Evolutionary conservation across 2,113 vertebrate species (phyloP), one percentile per base, ranked within the genome.

Genomic region (Ophthalmolycus amberensis): DNA sequence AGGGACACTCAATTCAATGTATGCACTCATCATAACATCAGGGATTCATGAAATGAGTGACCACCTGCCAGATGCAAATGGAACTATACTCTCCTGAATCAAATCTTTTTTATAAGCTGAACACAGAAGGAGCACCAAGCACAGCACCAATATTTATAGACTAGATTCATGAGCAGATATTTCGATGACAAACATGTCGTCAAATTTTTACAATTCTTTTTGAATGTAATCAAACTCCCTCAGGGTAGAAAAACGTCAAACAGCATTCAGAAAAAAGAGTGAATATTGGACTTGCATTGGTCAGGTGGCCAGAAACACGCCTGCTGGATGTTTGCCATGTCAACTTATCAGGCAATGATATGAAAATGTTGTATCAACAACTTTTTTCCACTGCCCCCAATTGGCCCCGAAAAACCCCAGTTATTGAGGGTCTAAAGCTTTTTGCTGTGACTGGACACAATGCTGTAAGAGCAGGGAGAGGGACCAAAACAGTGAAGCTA

Each of bases 21-120:
- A 58, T 27, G 25, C 25, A 56, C 20, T 32, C 32, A 58, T 77
- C 42, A 40, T 15, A 74, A 14, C 11, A 48, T 71, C 34, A 65
- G 54, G 42, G 34, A 65, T 78, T 78, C 73, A 71, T 72, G 65
- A 81, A 63, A 8, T 38, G 54, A 76, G 54, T 73, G 79, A 76
- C 71, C 71, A 72, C n/a, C 64, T 72, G 69, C 27, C 64, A 71
- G 16, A 62, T 67, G 75, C 65, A 77, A 83, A 80, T 59, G 44
- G 22, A 80, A 68, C 46, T 32, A 9, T 22, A 42, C 34, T 10
- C 48, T 80, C 22, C 50, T 25, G 25, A 67, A 56, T 27, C 1
- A 68, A 80, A 27, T 27, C 1, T 40, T 59, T 79, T 38, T 44
- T 37, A 69, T 65, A 71, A 78, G 27, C 54, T 38, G 37, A 77